Base-by-base conservation (phyloP, 1,140 invertebrate genomes). In the Leptinotarsa lineolata region DNA sequence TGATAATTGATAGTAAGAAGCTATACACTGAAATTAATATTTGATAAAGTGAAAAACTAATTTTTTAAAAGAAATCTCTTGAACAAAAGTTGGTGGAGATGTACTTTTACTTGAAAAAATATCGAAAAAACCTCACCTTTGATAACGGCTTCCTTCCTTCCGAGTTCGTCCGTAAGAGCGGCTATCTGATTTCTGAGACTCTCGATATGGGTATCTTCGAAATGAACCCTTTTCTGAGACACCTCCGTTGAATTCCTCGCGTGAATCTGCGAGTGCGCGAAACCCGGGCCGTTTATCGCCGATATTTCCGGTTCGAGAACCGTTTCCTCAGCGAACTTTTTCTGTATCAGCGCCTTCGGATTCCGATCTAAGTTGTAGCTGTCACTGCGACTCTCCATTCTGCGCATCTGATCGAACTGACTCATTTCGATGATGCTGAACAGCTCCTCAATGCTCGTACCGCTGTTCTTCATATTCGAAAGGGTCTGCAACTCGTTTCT, bases 311-410 rank as follows among this genome's bases (percentile, higher is more conserved):
- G 76, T 21, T 75, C 71, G 22, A 85, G 76, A 2, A 83, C 84
- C 2, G 85, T 87, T 80, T 88, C 86, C 74, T 87, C 87, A 4
- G 82, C 78, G 64, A 85, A 86, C 77, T 85, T 84, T 64, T 85
- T 86, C 67, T 84, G 85, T 4, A 77, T 48, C 24, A 73, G 72
- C 70, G 68, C 54, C 3, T 73, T 59, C 0, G 70, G 39, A 70
- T 63, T 72, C n/a, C 44, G 54, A 22, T 74, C 69, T 2, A 74
- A 18, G 6, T 39, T 6, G 4, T 65, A 68, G 61, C 68, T 72
- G 6, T 45, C 21, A 24, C 72, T 77, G 72, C 24, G 84, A 5
- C 80, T 22, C 85, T 85, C 22, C 87, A 82, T 76, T 88, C 85
- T 61, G 86, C 86, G 68, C 48, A 76, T 12, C 44, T 72, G 72